phyloP scores from a whole-genome alignment of 2,797 vertebrate species.

The Danio albolineatus region DNA sequence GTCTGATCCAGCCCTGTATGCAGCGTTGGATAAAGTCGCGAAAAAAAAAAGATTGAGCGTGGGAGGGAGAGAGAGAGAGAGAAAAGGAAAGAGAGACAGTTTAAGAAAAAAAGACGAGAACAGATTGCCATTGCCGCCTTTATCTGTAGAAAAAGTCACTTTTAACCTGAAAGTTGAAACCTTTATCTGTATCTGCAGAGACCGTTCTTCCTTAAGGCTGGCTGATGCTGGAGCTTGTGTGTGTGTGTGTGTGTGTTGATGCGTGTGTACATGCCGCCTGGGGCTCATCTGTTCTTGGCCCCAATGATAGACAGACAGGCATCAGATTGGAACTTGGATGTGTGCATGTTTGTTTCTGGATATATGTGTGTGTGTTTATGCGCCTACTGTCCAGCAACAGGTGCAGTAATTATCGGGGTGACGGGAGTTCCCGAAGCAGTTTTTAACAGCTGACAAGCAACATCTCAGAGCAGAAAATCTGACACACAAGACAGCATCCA shows the following conservation, averaged over 20 bases:
- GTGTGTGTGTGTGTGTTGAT: slow-evolving; percentile 40
- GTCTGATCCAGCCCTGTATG: slow-evolving; percentile 76
- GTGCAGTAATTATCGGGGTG: slow-evolving; percentile 66
- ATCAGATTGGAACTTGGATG: slow-evolving; percentile 73
- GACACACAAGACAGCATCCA: slow-evolving; percentile 41
- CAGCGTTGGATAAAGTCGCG: slow-evolving; percentile 54
- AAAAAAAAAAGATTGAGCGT: slow-evolving; percentile 62
- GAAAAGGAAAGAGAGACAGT: slow-evolving; percentile 54
- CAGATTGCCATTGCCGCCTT: slow-evolving; percentile 72
- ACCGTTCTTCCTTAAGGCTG: slow-evolving; percentile 73
- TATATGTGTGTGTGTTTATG: slow-evolving; percentile 22
- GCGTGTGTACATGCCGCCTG: slow-evolving; percentile 42
- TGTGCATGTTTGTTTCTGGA: slow-evolving; percentile 24
- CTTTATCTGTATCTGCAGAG: slow-evolving; percentile 83
- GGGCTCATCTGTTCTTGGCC: slow-evolving; percentile 69
- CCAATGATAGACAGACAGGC: slow-evolving; percentile 77
- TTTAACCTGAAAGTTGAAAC: slow-evolving; percentile 82
- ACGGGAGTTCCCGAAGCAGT: slow-evolving; percentile 57
- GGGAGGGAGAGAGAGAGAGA: slow-evolving; percentile 59
- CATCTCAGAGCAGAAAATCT: slow-evolving; percentile 45
- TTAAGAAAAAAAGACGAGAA: slow-evolving; percentile 61
- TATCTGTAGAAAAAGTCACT: slow-evolving; percentile 80
- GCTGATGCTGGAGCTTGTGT: slow-evolving; percentile 27
- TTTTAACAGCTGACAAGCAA: slow-evolving; percentile 62
- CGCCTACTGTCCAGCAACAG: slow-evolving; percentile 29